Percentiles rank a stretch among this genome's conserved stretches.
These are phyloP conservation scores for Platerodrilus igneus DNA, from an alignment of 2,888 invertebrate genomes.

Conservation along the genomic window DNA sequence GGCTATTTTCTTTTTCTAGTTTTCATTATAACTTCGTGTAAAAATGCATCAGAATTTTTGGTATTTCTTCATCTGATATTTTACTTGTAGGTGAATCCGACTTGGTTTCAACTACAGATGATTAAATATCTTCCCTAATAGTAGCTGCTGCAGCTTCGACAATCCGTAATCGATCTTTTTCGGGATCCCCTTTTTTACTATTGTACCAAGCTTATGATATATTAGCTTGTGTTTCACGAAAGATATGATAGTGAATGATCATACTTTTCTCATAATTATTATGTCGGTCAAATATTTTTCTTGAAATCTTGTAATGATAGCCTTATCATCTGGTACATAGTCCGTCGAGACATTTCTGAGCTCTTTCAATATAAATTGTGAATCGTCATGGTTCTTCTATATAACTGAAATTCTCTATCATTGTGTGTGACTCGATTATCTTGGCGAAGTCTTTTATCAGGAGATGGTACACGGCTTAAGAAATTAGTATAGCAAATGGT, in stretches of 20 bases:
- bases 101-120: conserved; percentile 37
- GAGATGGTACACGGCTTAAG: conserved; percentile 35
- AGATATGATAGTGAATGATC: conserved; percentile 38
- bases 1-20: conserved; percentile 29
- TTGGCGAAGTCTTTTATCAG: conserved; percentile 35
- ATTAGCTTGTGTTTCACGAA: conserved; percentile 36
- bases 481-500: conserved; percentile 39
- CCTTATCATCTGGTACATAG: conserved; percentile 36
- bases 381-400: conserved; percentile 31
- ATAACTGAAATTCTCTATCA: conserved; percentile 39
- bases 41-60: conserved; percentile 37
- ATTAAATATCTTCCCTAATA: conserved; percentile 41
- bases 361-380: conserved; percentile 40
- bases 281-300: conserved; percentile 27
- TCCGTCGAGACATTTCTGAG: conserved; percentile 32
- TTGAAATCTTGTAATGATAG: too few relatives aligned
- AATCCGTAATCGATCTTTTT: conserved; percentile 37
- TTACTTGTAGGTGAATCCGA: conserved; percentile 39
- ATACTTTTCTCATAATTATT: conserved; percentile 19
- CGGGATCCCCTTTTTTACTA: conserved; percentile 32
- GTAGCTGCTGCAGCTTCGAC: too few relatives aligned
- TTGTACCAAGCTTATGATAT: conserved; percentile 39
- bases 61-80: conserved; percentile 31
- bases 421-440: conserved; percentile 40
- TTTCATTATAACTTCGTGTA: conserved; percentile 35